Conservation (phyloP, 2,797 vertebrate genomes). For the Choloepus didactylus region DNA sequence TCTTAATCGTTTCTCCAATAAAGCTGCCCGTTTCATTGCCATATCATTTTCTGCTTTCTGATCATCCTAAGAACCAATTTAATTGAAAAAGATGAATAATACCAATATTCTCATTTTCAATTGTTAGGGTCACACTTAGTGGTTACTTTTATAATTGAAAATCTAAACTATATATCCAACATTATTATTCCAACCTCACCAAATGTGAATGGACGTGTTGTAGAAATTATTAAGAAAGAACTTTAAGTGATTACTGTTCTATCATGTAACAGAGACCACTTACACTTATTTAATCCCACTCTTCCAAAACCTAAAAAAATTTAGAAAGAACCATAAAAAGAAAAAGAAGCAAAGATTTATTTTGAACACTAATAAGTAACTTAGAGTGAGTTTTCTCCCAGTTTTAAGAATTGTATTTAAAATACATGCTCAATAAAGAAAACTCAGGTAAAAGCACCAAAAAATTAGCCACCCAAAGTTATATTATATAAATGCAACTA, state of each 20-base stretch:
- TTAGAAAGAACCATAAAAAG: neutral
- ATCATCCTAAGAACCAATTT: conserved; percentile 91
- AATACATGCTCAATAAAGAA: neutral
- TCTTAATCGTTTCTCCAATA: conserved; percentile 96
- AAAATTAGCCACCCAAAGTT: neutral
- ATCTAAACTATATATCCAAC: neutral
- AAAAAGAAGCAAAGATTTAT: neutral
- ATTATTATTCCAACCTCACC: neutral
- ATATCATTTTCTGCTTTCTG: conserved; percentile 96
- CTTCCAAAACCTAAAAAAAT: neutral
- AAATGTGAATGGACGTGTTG: neutral
- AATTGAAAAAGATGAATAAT: conserved; percentile 64
- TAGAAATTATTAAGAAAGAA: conserved; percentile 9
- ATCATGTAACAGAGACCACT: neutral
- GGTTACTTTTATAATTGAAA: neutral
- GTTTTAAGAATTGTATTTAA: neutral
- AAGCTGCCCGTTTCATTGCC: conserved; percentile 95
- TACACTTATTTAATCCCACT: neutral
- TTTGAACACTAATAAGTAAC: neutral
- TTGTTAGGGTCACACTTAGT: neutral
- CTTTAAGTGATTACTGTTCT: neutral
- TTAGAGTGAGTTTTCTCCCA: neutral
- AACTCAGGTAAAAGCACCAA: neutral
- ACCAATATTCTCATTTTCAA: neutral
- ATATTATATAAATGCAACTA: neutral